Conservation (phyloP, 2,888 invertebrate genomes). For the Glyphotaelius pellucidus region DNA sequence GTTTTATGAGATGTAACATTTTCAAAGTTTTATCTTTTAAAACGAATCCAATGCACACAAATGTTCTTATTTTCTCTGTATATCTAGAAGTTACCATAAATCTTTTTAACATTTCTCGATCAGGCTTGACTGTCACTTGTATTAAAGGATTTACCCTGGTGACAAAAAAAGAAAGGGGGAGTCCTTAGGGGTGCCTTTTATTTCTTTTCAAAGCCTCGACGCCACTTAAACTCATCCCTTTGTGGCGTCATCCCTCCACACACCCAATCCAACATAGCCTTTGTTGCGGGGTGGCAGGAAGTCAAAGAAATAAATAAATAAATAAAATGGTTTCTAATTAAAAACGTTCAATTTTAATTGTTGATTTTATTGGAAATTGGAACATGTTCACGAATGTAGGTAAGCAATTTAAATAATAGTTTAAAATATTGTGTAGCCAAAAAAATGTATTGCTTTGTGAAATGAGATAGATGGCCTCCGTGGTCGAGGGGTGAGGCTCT, state of each 20-base stretch:
- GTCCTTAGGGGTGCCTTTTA: neutral
- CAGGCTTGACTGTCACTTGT: neutral
- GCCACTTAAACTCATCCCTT: conserved; percentile 6
- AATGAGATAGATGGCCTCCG: no score
- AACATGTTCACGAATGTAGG: neutral
- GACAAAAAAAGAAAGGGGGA: neutral
- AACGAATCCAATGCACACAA: neutral
- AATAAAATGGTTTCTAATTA: neutral
- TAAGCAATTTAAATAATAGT: no score
- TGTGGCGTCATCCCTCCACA: neutral
- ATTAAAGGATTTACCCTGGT: neutral
- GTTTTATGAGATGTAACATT: no score
- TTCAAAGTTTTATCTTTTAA: no score
- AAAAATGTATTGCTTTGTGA: no score
- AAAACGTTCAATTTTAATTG: no score
- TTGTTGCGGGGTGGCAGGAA: neutral
- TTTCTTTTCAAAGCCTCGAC: neutral
- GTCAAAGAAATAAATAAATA: neutral
- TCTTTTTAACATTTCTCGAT: neutral
- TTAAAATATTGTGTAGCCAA: no score
- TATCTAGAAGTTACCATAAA: neutral
- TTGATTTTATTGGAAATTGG: no score
- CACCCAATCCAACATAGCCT: neutral
- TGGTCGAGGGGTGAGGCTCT: no score
- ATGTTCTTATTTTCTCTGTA: neutral